Evolutionary conservation across 2,797 vertebrate genomes (phyloP).

Genomic region (Enoplosus armatus): DNA sequence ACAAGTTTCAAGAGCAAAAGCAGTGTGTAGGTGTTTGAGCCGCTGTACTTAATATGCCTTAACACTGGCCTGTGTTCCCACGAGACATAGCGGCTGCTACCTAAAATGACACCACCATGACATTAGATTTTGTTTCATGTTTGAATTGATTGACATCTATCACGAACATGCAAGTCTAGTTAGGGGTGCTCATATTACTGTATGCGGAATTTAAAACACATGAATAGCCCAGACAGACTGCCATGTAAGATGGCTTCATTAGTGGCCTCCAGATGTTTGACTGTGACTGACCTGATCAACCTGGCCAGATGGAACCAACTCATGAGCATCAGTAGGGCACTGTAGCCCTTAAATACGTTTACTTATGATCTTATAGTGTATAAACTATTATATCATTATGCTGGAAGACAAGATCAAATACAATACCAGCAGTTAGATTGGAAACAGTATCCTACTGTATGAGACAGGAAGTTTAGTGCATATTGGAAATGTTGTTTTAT

Average conservation of each 20-base stretch:
- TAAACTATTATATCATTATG: neutral
- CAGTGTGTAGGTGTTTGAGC: neutral
- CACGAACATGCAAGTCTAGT: neutral
- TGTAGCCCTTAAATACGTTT: neutral
- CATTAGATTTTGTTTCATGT: neutral
- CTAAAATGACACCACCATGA: neutral
- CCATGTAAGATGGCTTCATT: neutral
- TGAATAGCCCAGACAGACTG: neutral
- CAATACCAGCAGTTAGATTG: neutral
- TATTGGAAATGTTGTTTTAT: neutral
- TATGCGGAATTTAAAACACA: neutral
- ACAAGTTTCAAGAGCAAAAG: slow-evolving; percentile 15
- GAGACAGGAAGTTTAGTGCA: neutral
- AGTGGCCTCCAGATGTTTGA: slow-evolving; percentile 13
- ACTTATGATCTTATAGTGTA: neutral
- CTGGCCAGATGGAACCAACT: slow-evolving; percentile 25
- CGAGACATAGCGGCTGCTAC: neutral
- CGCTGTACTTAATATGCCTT: neutral
- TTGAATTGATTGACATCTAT: neutral
- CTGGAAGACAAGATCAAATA: neutral
- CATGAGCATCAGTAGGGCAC: slow-evolving; percentile 12
- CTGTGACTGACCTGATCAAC: slow-evolving; percentile 7
- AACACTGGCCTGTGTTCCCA: neutral
- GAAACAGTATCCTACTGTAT: neutral
- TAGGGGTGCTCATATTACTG: neutral